Percentiles rank a stretch among this genome's conserved stretches.
Evolutionary conservation across 2,113 vertebrate species (phyloP).

Genomic region (Paradisaea rubra): DNA sequence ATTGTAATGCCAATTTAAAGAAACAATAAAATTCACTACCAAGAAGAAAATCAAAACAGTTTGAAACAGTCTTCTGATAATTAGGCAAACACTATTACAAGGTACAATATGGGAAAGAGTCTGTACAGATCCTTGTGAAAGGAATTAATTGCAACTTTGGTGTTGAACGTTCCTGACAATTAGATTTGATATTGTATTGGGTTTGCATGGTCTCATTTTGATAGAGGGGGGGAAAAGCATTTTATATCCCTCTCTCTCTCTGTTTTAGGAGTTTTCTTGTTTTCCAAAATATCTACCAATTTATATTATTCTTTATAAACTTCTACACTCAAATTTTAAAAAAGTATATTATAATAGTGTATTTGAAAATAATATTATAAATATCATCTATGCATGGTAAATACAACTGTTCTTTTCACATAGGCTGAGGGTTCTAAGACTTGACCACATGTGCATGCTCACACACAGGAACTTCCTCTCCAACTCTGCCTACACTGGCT

Average conservation of each 20-base stretch:
- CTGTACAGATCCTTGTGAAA: background rate
- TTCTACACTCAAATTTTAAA: background rate
- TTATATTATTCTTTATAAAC: background rate
- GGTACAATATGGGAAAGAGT: background rate
- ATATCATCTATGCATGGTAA: background rate
- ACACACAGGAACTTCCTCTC: background rate
- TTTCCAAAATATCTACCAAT: background rate
- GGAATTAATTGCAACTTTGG: background rate
- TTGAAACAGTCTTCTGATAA: background rate
- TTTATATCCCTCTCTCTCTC: background rate
- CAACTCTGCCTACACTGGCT: background rate
- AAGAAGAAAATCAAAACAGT: background rate
- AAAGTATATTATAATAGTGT: fast-evolving
- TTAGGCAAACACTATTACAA: background rate
- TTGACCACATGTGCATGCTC: background rate
- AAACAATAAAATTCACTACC: background rate
- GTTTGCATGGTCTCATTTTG: background rate
- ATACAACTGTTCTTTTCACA: background rate
- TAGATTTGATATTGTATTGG: background rate
- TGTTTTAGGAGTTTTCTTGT: background rate
- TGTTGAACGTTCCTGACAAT: background rate
- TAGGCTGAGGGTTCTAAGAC: background rate
- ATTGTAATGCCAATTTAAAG: background rate
- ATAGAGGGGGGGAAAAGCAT: background rate
- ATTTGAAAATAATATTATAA: background rate